These are phyloP conservation scores for Nematostella vectensis DNA, from an alignment of 92 coral and sea anemone genomes.

Conservation along the genomic window DNA sequence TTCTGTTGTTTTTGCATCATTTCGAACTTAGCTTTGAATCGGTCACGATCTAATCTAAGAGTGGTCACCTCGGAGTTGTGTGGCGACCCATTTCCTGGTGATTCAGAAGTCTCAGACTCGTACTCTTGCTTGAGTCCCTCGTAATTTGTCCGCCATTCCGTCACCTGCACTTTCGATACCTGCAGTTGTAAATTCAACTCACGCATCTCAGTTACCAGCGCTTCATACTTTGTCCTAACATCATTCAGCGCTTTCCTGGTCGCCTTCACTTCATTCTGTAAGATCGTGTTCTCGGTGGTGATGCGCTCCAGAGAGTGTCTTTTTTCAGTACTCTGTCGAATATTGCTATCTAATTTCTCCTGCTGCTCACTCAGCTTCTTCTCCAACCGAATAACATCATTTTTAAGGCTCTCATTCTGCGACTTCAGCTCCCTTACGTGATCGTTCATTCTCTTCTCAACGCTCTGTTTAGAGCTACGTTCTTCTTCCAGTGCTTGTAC, in stretches of 20 bases:
- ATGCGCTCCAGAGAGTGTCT: conserved; percentile 32
- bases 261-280: conserved; percentile 36
- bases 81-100: not conserved
- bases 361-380: conserved; percentile 37
- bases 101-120: conserved; percentile 16
- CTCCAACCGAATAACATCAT: conserved; percentile 24
- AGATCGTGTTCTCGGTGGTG: conserved; percentile 27
- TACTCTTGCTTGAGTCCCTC: conserved; percentile 46
- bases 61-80: not conserved
- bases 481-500: conserved; percentile 28
- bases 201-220: conserved; percentile 40
- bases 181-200: conserved; percentile 39
- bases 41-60: not conserved
- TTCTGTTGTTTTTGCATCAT: not conserved
- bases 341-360: conserved; percentile 33
- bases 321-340: conserved; percentile 35
- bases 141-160: conserved; percentile 59
- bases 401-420: conserved; percentile 29
- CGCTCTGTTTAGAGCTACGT: conserved; percentile 13
- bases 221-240: conserved; percentile 39
- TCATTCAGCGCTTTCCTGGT: conserved; percentile 28
- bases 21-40: not conserved
- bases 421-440: conserved; percentile 27
- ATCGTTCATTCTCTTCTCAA: conserved; percentile 27
- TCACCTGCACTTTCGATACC: conserved; percentile 42